Evolutionary conservation across 2,113 vertebrate species (phyloP).

Genomic region (Pipra filicauda): DNA sequence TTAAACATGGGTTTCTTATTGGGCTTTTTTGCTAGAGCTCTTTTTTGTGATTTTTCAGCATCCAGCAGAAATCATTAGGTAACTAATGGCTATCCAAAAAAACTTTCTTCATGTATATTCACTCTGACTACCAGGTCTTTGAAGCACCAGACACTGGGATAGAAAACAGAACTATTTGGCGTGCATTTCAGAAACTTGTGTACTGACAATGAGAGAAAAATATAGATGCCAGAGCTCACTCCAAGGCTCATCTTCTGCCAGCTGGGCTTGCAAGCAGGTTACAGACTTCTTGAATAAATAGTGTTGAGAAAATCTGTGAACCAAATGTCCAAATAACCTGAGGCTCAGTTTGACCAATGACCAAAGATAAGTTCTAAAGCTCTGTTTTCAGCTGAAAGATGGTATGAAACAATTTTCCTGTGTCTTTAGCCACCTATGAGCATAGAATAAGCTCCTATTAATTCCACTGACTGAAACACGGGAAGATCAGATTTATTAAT

Average conservation of each 20-base stretch:
- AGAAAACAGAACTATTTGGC: neutral
- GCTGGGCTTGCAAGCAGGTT: slow-evolving; percentile 35
- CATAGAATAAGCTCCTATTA: neutral
- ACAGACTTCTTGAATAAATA: slow-evolving; percentile 23
- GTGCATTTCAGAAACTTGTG: neutral
- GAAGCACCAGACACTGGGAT: neutral
- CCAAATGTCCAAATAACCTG: slow-evolving; percentile 59
- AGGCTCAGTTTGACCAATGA: slow-evolving; percentile 50
- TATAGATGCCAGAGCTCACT: neutral
- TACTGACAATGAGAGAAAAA: neutral
- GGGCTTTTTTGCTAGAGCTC: neutral
- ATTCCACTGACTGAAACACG: neutral
- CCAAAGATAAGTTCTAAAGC: slow-evolving; percentile 11
- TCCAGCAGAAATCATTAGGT: neutral
- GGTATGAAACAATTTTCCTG: neutral
- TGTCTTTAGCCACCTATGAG: slow-evolving; percentile 28
- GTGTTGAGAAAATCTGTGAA: slow-evolving; percentile 45
- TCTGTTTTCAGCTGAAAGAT: slow-evolving; percentile 5
- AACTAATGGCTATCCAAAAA: neutral
- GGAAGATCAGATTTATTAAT: neutral
- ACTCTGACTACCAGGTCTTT: neutral
- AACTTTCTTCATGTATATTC: neutral
- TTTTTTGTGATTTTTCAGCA: neutral
- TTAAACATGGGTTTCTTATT: neutral
- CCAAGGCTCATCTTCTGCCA: slow-evolving; percentile 1